Evolutionary conservation across 2,113 vertebrate genomes (phyloP), one percentile per base, ranked within the genome.

Genomic region (Calyptomena viridis): DNA sequence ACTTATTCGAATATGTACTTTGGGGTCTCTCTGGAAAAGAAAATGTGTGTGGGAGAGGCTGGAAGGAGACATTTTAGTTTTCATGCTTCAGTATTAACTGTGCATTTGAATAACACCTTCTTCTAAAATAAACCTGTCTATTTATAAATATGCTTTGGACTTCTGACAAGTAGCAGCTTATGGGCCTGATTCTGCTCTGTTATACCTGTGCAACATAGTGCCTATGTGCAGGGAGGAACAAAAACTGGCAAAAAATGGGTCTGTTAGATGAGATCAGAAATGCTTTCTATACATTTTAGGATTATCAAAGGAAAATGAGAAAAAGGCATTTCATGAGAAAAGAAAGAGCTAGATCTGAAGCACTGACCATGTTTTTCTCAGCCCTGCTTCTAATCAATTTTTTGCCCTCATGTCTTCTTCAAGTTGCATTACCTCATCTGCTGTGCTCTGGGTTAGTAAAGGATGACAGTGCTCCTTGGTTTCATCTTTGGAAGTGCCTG

Each of bases 121-220:
- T 89, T 96, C 79, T 90, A 86, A 96, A 95, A 84, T 84, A 93
- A 95, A 95, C 68, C 24, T 7, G 10, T 28, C 52, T 87, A 83
- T 91, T 96, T 78, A 94, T 96, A 95, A 93, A 82, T 50, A 90
- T 19, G 55, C 24, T 95, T 91, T 89, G 60, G 91, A 87, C 23
- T 84, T 79, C 71, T 88, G 90, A 90, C 84, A 94, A 92, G 62
- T 30, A 80, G 55, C 80, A 87, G 72, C 33, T 90, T 66, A 76
- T 44, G 62, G 80, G 85, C 35, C 72, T 71, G 53, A 79, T 92
- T 85, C 78, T 76, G 60, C 71, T 60, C 86, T 83, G 24, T 56
- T 59, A 5, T 52, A 95, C 88, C 86, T 93, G 75, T 84, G 60
- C 44, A 63, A 44, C 28, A 5, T 11, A 80, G 20, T 22, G 75